A percentile compares a stretch with the other conserved stretches of the same genome.
These are phyloP conservation scores for Tineola bisselliella DNA, from an alignment of 2,888 invertebrate genomes.

Conservation along the genomic window DNA sequence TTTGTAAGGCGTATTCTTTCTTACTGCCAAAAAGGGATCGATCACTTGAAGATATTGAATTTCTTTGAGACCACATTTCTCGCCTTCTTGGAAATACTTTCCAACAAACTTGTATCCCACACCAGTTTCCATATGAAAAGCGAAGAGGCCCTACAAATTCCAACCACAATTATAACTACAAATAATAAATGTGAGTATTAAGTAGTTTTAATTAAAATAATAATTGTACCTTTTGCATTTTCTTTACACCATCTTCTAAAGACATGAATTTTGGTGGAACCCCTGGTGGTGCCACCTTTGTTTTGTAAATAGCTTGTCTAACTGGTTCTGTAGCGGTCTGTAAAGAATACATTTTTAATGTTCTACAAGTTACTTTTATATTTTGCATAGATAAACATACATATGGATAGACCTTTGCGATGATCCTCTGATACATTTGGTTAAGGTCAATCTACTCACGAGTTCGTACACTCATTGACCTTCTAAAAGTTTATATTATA, in stretches of 20 bases:
- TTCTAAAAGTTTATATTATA: too few species aligned
- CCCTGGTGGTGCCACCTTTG: constrained; percentile 72
- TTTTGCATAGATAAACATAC: too few species aligned
- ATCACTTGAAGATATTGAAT: constrained; percentile 72
- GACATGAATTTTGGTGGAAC: constrained; percentile 65
- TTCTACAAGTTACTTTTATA: too few species aligned
- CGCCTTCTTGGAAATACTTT: constrained; percentile 73
- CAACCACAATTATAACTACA: background rate
- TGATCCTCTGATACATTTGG: too few species aligned
- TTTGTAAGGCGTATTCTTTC: constrained; percentile 70
- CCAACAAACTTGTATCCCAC: constrained; percentile 73
- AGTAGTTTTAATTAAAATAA: background rate
- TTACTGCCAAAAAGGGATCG: constrained; percentile 72
- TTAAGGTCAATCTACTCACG: too few species aligned
- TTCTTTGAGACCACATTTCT: constrained; percentile 76
- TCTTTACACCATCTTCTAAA: constrained; percentile 70
- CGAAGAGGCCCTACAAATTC: constrained; percentile 65
- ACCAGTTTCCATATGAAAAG: constrained; percentile 74
- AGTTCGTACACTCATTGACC: too few species aligned
- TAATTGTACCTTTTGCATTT: constrained; percentile 53
- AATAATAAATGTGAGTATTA: background rate
- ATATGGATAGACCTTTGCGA: too few species aligned
- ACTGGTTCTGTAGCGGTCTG: constrained; percentile 73
- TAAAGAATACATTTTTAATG: constrained; percentile 19
- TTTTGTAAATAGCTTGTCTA: constrained; percentile 70